Base-by-base conservation (phyloP, 30 jellyfish, hydroid and myxozoan genomes). In the Hydra vulgaris region DNA sequence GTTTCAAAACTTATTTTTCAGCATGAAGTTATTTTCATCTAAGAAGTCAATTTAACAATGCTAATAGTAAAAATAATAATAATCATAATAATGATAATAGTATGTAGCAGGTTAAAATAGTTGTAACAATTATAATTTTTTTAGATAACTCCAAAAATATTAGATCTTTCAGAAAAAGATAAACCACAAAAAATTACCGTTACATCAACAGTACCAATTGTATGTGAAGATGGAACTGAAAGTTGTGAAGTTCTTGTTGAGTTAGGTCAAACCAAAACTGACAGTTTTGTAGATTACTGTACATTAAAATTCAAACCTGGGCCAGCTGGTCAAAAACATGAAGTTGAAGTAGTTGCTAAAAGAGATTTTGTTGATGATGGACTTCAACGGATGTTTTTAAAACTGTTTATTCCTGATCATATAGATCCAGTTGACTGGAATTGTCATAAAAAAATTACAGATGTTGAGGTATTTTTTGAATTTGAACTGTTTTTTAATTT, bases 361-460 rank as follows among this genome's bases (percentile, higher is more conserved):
- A 79, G 97, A 17, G 97, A 90, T 79, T 90, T 90, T 73, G 85
- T 86, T n/a, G 86, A 90, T 72, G 97, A 86, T 86, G 97, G 97
- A 12, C 89, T 85, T 74, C 95, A 83, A 66, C 81, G 84, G 18
- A 90, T 90, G 97, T 23, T 18, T 66, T 82, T 90, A 19, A 79
- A 86, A 66, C 81, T 85, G 20, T 86, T 77, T 20, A 61, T 90
- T 26, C 86, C 85, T 53, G 95, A 82, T 26, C 95, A 78, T 86
- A 71, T 82, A 26, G 97, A 90, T 78, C 97, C 97, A 0, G 87
- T 84, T 5, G 97, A 90, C 67, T 90, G 97, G 97, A 85, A 90
- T 72, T 53, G 74, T 55, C 91, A 90, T 54, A 73, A 74, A 23
- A 71, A 87, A 66, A 86, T 90, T 8, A 89, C 97, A 0, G 96